Conservation (phyloP, 2,797 vertebrate species). For the Danio albolineatus region DNA sequence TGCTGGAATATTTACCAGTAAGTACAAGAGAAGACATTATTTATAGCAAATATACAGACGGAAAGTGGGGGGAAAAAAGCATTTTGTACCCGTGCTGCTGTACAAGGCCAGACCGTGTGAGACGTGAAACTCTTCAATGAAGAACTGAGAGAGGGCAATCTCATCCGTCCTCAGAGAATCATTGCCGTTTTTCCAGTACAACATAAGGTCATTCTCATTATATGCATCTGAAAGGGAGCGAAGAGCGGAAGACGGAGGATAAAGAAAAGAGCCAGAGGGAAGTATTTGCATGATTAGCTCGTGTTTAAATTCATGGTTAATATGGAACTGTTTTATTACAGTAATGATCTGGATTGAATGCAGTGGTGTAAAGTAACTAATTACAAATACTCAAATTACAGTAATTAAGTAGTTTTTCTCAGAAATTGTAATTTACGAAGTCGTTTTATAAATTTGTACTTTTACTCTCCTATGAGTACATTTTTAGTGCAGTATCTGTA, state of each 20-base stretch:
- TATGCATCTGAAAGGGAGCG: constrained; percentile 81
- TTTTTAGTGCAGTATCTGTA: too few species aligned
- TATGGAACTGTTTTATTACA: not conserved
- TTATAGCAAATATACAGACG: not conserved
- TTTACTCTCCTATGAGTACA: too few species aligned
- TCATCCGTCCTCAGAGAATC: constrained; percentile 89
- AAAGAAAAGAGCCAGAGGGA: not conserved
- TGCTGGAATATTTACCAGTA: not conserved
- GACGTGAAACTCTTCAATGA: constrained; percentile 89
- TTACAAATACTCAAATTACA: too few species aligned
- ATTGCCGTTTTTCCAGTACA: constrained; percentile 92
- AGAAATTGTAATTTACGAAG: too few species aligned
- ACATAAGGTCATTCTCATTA: constrained; percentile 91
- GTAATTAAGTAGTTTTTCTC: too few species aligned
- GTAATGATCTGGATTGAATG: not conserved
- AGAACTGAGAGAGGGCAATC: constrained; percentile 91
- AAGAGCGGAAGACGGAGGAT: not conserved
- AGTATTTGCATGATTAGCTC: not conserved
- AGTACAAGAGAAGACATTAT: constrained; percentile 1
- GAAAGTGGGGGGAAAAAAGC: too few species aligned
- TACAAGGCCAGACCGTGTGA: constrained; percentile 90
- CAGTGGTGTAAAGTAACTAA: too few species aligned
- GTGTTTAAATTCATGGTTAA: not conserved
- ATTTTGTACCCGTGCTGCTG: constrained; percentile 86
- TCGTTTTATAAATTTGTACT: too few species aligned